phyloP scores from a whole-genome alignment of 2,888 invertebrate genomes.

The Lysandra coridon region DNA sequence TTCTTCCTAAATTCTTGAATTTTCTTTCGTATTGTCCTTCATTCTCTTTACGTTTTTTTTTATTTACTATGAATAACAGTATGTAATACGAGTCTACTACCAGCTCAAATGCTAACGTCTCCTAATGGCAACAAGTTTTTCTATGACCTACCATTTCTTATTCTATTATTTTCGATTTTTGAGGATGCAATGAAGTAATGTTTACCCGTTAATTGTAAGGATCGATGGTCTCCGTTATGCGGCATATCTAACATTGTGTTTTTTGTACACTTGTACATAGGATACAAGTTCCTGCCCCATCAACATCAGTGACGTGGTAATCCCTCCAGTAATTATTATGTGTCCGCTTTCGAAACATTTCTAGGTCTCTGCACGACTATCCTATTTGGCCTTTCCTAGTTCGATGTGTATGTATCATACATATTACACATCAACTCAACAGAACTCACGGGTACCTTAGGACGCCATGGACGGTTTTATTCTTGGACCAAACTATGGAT shows the following conservation, averaged over 20 bases:
- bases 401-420: slow-evolving; percentile 28
- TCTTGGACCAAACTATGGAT: neutral
- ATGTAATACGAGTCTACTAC: neutral
- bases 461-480: neutral
- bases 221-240: neutral
- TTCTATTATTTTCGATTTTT: neutral
- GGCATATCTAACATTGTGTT: slow-evolving; percentile 20
- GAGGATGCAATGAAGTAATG: neutral
- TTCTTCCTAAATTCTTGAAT: neutral
- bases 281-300: slow-evolving; percentile 4
- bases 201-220: neutral
- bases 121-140: neutral
- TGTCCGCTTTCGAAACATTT: slow-evolving; percentile 19
- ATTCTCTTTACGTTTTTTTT: neutral
- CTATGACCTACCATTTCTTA: neutral
- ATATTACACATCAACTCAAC: slow-evolving; percentile 15
- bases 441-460: neutral
- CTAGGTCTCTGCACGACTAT: slow-evolving; percentile 30
- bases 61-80: neutral
- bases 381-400: slow-evolving; percentile 26
- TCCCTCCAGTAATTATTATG: slow-evolving; percentile 15
- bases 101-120: neutral
- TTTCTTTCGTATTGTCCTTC: neutral
- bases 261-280: slow-evolving; percentile 26
- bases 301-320: slow-evolving; percentile 31